A percentile compares a stretch with the other conserved stretches of the same genome.
Conservation (phyloP, 2,888 invertebrate genomes). For the Protonemura montana region DNA sequence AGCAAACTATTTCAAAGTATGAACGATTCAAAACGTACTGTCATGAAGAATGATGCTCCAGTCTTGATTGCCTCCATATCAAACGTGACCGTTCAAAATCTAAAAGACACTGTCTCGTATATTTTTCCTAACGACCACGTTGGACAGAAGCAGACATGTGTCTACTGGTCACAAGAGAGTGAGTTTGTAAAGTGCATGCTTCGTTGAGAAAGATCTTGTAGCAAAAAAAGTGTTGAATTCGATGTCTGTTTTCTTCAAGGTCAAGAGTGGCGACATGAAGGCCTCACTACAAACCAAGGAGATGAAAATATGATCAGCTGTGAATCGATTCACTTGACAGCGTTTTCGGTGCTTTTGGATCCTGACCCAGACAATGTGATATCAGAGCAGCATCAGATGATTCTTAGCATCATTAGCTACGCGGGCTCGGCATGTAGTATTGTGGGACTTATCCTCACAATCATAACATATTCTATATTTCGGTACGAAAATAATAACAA, state of each 20-base stretch:
- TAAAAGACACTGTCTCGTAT: conserved; percentile 52
- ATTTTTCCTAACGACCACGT: conserved; percentile 49
- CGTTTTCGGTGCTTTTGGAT: conserved; percentile 58
- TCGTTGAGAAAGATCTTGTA: neutral
- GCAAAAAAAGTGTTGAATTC: neutral
- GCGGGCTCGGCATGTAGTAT: conserved; percentile 60
- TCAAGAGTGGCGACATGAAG: conserved; percentile 54
- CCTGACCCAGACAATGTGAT: conserved; percentile 55
- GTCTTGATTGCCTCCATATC: conserved; percentile 45
- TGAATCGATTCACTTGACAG: conserved; percentile 56
- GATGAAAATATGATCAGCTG: conserved; percentile 53
- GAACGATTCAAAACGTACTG: neutral
- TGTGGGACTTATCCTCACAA: conserved; percentile 59
- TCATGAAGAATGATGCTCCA: neutral
- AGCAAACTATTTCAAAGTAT: conserved; percentile 44
- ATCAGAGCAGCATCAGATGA: conserved; percentile 51
- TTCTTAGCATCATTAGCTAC: conserved; percentile 60
- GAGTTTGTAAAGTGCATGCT: conserved; percentile 41
- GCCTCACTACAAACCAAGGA: conserved; percentile 52
- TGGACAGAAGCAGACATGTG: conserved; percentile 52
- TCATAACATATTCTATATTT: conserved; percentile 61
- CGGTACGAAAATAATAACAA: conserved; percentile 53
- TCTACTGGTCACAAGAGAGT: conserved; percentile 54
- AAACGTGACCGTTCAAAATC: conserved; percentile 47
- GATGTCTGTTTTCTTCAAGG: conserved; percentile 47